Base-by-base conservation (phyloP, 2,888 invertebrate genomes). In the Phanerotoma sp. region DNA sequence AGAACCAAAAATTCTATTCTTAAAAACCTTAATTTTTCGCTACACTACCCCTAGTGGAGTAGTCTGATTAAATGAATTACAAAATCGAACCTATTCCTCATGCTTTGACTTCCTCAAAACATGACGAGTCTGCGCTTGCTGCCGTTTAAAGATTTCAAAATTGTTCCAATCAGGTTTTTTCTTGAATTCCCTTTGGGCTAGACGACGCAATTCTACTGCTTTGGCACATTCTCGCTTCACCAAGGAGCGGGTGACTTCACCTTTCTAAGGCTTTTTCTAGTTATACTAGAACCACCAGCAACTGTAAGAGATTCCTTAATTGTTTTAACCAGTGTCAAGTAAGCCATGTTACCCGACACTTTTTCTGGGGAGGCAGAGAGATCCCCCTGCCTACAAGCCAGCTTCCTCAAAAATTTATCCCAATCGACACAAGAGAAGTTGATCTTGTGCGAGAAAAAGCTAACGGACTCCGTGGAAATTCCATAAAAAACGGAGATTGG, bases 401-500 rank as follows among this genome's bases (percentile, higher is more conserved):
- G 33, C 11, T 33, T 33, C 5, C 15, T 44, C 11, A 25, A 25
- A 25, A 54, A 53, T 2, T 3, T 5, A 10, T 32, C 3, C 56
- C 48, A 52, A 18, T 51, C 37, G 2, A 44, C 49, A 44, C 42
- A 25, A n/a, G 42, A 38, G 4, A 21, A 15, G 5, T 44, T 15
- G n/a, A 37, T 38, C 10, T 42, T 45, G 32, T 40, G 38, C 1
- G 50, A 42, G 22, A 35, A 41, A 13, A 45, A 45, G 3, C 20
- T 11, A 15, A 42, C 5, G 2, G 35, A 10, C 5, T 49, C 20
- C 13, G 47, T 28, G 3, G 53, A 9, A 2, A 46, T 22, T 7
- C 53, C 46, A 5, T 46, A 10, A 3, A 9, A 16, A 5, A 46
- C 41, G 3, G 37, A 9, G 13, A 57, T 50, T 4, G 57, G 53